A percentile compares a stretch with the other conserved stretches of the same genome.
These are phyloP conservation scores for Brotula barbata DNA, from an alignment of 2,797 vertebrate species.

Conservation along the genomic window DNA sequence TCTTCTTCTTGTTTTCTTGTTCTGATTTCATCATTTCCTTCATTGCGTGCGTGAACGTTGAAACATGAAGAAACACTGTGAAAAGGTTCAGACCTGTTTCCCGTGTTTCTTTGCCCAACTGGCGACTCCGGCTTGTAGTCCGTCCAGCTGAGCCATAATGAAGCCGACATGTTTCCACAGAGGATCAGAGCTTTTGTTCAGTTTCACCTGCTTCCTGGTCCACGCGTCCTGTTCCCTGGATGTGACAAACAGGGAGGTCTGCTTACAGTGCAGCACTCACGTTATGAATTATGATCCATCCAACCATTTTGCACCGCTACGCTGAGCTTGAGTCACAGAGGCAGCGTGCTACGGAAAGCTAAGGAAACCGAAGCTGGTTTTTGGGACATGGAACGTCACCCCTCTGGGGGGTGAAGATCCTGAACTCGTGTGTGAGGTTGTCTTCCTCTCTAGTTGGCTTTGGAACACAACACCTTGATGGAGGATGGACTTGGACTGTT, in stretches of 20 bases:
- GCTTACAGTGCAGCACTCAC: neutral
- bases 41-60: too few species aligned
- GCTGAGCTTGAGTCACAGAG: neutral
- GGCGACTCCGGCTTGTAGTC: slow-evolving; percentile 83
- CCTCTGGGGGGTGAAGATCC: too few species aligned
- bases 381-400: too few species aligned
- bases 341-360: too few species aligned
- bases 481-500: too few species aligned
- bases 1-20: too few species aligned
- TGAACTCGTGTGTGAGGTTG: too few species aligned
- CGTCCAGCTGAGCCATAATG: slow-evolving; percentile 86
- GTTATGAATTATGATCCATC: neutral
- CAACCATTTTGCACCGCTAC: neutral
- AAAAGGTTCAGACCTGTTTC: slow-evolving; percentile 78
- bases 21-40: too few species aligned
- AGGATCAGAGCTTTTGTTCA: slow-evolving; percentile 78
- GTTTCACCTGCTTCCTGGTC: slow-evolving; percentile 84
- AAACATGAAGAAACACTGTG: too few species aligned
- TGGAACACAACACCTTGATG: too few species aligned
- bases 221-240: slow-evolving; percentile 85
- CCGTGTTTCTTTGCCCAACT: slow-evolving; percentile 81
- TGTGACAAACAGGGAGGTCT: neutral
- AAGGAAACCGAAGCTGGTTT: too few species aligned
- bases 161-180: slow-evolving; percentile 88
- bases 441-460: too few species aligned